Percentiles rank a stretch among this genome's conserved stretches.
Conservation (phyloP, 2,888 invertebrate species). For the Phrixothrix hirtus region DNA sequence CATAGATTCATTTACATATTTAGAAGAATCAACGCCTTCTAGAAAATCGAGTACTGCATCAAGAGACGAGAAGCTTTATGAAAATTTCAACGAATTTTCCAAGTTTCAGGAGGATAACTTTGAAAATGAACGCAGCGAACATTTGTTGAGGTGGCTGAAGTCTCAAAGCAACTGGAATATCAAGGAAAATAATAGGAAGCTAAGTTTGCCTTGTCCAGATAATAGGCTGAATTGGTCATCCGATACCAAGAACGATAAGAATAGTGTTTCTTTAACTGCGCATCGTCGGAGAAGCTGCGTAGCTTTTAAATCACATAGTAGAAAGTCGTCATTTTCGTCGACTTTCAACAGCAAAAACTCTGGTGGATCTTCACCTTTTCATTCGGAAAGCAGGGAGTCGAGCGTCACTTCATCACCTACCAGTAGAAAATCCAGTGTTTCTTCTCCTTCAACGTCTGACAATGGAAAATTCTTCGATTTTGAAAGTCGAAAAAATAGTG, state of each 20-base stretch:
- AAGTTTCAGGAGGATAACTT: conserved; percentile 41
- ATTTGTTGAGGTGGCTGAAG: conserved; percentile 54
- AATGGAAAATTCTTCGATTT: conserved; percentile 45
- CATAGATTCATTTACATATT: conserved; percentile 43
- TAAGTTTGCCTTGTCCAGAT: conserved; percentile 21
- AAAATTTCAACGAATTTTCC: conserved; percentile 48
- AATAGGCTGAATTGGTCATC: conserved; percentile 7
- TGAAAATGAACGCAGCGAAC: conserved; percentile 53
- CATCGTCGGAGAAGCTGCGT: conserved; percentile 48
- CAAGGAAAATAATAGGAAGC: conserved; percentile 16
- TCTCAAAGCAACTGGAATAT: conserved; percentile 46
- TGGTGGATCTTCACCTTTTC: conserved; percentile 42
- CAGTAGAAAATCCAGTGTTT: conserved; percentile 28
- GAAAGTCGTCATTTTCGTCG: conserved; percentile 25
- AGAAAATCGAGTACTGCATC: conserved; percentile 50
- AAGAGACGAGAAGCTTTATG: conserved; percentile 52
- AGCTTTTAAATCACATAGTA: conserved; percentile 32
- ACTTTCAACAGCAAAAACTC: conserved; percentile 32
- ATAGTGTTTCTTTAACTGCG: conserved; percentile 39
- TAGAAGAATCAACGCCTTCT: conserved; percentile 25
- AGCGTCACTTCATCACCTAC: conserved; percentile 29
- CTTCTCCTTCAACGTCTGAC: conserved; percentile 46
- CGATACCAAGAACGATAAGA: neutral
- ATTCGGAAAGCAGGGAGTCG: conserved; percentile 50
- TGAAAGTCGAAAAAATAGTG: conserved; percentile 52